Conservation (phyloP, 2,797 vertebrate genomes). For the Thunnus albacares region DNA sequence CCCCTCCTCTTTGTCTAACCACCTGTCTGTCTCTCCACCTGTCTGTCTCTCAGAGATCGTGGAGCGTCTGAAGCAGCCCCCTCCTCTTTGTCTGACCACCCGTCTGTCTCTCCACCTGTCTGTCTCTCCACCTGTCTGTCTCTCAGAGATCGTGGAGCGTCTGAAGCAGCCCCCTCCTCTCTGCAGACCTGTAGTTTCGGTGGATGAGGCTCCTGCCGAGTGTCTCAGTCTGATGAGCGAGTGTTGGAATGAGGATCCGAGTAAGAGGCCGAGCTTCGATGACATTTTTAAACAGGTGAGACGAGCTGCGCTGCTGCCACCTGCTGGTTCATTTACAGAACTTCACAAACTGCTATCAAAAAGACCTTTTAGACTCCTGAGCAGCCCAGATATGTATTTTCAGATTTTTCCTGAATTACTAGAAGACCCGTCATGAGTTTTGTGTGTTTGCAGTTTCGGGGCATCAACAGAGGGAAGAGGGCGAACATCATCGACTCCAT, state of each 20-base stretch:
- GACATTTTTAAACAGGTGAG: conserved; percentile 81
- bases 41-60: background rate
- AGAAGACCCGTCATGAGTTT: background rate
- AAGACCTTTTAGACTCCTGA: background rate
- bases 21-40: conserved; percentile 58
- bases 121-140: conserved; percentile 25
- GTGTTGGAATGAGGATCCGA: conserved; percentile 90
- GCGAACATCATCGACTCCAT: conserved; percentile 94
- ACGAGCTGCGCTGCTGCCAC: accelerated
- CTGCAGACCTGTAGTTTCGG: conserved; percentile 84
- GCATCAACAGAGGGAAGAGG: conserved; percentile 89
- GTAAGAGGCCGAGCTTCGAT: conserved; percentile 78
- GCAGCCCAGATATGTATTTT: background rate
- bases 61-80: background rate
- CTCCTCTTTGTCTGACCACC: background rate
- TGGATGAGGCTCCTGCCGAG: conserved; percentile 90
- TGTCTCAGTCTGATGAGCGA: conserved; percentile 91
- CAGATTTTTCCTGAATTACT: background rate
- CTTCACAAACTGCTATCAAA: background rate
- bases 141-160: conserved; percentile 87
- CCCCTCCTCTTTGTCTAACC: conserved; percentile 37
- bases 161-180: conserved; percentile 83
- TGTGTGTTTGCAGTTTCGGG: conserved; percentile 84
- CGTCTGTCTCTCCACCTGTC: background rate
- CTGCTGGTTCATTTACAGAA: background rate